Evolutionary conservation across 2,113 vertebrate species (phyloP).

Genomic region (Pagrus major): DNA sequence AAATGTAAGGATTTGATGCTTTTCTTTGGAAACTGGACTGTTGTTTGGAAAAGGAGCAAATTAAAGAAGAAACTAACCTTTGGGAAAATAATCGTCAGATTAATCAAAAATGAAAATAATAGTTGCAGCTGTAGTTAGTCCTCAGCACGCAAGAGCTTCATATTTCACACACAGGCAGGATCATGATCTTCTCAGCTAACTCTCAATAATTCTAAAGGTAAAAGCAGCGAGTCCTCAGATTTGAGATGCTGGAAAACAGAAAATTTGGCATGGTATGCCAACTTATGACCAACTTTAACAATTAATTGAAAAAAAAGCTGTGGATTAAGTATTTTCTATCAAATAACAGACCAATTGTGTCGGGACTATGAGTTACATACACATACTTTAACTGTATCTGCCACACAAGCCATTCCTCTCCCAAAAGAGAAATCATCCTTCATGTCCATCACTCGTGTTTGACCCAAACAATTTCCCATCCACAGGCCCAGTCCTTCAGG

Average conservation of each 20-base stretch:
- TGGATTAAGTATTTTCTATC: background rate
- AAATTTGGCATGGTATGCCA: background rate
- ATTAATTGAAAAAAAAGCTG: background rate
- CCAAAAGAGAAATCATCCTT: background rate
- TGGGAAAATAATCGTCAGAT: too few species aligned
- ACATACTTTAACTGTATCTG: background rate
- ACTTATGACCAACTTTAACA: background rate
- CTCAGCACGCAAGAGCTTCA: too few species aligned
- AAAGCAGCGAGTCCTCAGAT: background rate
- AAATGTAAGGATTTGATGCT: too few species aligned
- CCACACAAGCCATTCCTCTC: background rate
- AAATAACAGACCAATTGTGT: background rate
- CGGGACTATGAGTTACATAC: too few species aligned
- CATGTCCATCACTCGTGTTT: background rate
- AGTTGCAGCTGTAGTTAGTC: too few species aligned
- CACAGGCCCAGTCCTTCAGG: slow-evolving; percentile 10
- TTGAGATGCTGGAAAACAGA: background rate
- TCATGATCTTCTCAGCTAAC: background rate
- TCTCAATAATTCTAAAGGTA: background rate
- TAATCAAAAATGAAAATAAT: too few species aligned
- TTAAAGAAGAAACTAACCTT: too few species aligned
- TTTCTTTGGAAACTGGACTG: too few species aligned
- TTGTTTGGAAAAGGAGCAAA: too few species aligned
- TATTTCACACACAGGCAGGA: background rate
- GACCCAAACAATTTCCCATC: slow-evolving; percentile 15